These are phyloP conservation scores for Sardinella longiceps DNA, from an alignment of 2,797 vertebrate genomes.

Conservation along the genomic window DNA sequence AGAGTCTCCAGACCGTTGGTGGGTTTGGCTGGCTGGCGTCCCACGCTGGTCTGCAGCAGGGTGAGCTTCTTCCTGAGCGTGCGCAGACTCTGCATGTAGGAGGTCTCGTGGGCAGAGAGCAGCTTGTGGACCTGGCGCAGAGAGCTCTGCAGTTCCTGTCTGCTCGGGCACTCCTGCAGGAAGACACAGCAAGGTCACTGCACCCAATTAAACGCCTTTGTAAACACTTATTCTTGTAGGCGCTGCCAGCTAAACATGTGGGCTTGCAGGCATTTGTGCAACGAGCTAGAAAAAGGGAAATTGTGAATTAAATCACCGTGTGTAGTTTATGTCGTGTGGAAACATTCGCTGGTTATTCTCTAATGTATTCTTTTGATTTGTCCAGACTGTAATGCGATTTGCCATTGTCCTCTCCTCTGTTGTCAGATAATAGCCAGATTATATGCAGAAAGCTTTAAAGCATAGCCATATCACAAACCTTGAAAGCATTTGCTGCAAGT, in stretches of 20 bases:
- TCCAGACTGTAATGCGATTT: background rate
- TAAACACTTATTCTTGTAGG: background rate
- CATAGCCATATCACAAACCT: background rate
- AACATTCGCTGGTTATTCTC: background rate
- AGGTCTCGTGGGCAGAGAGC: conserved; percentile 80
- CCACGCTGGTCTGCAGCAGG: conserved; percentile 65
- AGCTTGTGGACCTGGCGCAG: conserved; percentile 85
- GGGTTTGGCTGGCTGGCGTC: background rate
- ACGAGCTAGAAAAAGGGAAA: background rate
- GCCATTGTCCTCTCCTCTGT: background rate
- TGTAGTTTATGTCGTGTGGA: background rate
- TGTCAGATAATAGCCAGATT: background rate
- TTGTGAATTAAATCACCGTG: background rate
- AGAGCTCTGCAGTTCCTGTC: conserved; percentile 72
- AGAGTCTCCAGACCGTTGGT: background rate
- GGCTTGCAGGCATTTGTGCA: background rate
- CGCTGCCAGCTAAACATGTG: background rate
- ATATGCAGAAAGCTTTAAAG: background rate
- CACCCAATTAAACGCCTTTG: conserved; percentile 22
- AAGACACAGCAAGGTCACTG: background rate
- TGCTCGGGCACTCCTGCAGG: conserved; percentile 77
- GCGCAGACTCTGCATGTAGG: conserved; percentile 74
- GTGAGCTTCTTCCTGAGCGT: conserved; percentile 82
- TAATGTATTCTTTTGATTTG: background rate
- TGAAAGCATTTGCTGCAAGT: background rate